These are phyloP conservation scores for Oceanodroma tethys DNA, from an alignment of 2,113 vertebrate genomes.

Conservation along the genomic window DNA sequence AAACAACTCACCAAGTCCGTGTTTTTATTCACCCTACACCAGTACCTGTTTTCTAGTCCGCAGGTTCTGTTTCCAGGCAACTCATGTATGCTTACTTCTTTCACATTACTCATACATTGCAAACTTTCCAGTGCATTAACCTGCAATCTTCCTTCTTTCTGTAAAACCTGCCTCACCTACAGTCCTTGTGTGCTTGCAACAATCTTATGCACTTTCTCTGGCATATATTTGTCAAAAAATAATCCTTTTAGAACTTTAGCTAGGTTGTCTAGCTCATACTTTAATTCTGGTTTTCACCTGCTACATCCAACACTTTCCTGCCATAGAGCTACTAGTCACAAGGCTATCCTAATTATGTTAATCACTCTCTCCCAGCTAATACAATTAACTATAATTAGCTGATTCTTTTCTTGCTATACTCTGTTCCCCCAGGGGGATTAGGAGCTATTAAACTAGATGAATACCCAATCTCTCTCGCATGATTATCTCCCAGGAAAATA, in stretches of 20 bases:
- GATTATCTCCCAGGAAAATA: neutral
- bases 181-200: neutral
- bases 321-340: neutral
- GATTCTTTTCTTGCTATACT: slow-evolving; percentile 7
- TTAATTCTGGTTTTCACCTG: neutral
- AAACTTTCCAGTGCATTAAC: neutral
- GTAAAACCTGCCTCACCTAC: neutral
- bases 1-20: neutral
- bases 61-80: slow-evolving; percentile 27
- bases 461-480: neutral
- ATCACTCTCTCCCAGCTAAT: slow-evolving; percentile 22
- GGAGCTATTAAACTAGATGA: slow-evolving; percentile 13
- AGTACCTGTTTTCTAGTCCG: neutral
- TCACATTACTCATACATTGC: neutral
- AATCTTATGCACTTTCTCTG: neutral
- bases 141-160: neutral
- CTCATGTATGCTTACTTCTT: neutral
- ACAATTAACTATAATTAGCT: slow-evolving; percentile 48
- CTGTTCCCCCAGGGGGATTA: neutral
- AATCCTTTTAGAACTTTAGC: neutral
- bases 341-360: slow-evolving; percentile 44
- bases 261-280: neutral
- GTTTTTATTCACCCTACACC: neutral
- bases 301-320: neutral
- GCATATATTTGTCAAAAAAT: neutral